Evolutionary conservation across 1,140 invertebrate genomes (phyloP), one percentile per base, ranked within the genome.

Genomic region (Papilio dardanus): DNA sequence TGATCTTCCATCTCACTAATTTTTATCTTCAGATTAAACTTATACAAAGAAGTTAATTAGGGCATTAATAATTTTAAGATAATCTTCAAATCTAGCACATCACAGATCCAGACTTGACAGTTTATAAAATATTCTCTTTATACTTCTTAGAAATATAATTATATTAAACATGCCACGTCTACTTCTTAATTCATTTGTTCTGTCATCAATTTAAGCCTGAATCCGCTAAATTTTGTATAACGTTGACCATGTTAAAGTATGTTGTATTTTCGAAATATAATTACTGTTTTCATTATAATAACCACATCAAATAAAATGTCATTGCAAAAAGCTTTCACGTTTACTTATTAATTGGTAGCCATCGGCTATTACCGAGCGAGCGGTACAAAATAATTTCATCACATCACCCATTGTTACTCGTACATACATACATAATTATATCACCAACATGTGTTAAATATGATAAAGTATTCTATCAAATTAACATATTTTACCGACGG

Each of bases 381-480:
- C n/a, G 42, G 42, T n/a, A 46, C 42, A 46, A 46, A 46, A 46
- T 46, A 19, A 46, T 46, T 46, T 46, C n/a, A 46, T 46, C 42
- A 37, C 35, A 19, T 46, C 42, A 46, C 16, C 42, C 42, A 46
- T 19, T 19, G 42, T 46, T n/a, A 10, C 33, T 8, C 35, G 12
- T 46, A 12, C 35, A 19, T 46, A n/a, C n/a, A n/a, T n/a, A n/a
- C 42, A n/a, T 46, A 46, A n/a, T n/a, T 46, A 46, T 3, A 42
- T 42, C 14, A 42, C 40, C 12, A 42, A 37, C 35, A 37, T 37
- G 35, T 8, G 35, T 37, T 37, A 37, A 10, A 10, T 10, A 37
- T 10, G 12, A 37, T 33, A 33, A 37, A 37, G 35, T n/a, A n/a
- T n/a, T n/a, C n/a, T n/a, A n/a, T n/a, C n/a, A 10, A 37, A 37